These are phyloP conservation scores for Notechis scutatus DNA, from an alignment of 2,113 vertebrate species.

Conservation along the genomic window DNA sequence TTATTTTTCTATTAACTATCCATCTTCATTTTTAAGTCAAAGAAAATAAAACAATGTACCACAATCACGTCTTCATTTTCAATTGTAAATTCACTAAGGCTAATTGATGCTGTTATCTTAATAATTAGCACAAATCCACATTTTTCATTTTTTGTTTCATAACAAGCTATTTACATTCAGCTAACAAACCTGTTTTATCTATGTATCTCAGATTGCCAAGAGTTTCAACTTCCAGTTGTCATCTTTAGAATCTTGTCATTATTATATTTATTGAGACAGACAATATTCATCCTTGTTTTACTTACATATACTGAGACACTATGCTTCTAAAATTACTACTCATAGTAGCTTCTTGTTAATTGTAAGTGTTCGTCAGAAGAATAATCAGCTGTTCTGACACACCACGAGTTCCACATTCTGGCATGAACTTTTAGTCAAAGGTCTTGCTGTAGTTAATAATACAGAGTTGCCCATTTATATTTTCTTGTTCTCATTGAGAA, in stretches of 20 bases:
- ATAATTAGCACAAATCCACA: neutral
- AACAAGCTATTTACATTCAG: neutral
- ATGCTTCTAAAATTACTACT: neutral
- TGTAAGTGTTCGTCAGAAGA: neutral
- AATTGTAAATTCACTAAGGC: neutral
- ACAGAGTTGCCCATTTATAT: neutral
- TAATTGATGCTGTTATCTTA: neutral
- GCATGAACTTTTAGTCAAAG: neutral
- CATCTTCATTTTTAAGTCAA: neutral
- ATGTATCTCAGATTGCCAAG: neutral
- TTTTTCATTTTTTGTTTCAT: neutral
- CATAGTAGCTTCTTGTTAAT: neutral
- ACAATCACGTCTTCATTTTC: neutral
- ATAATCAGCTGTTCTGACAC: neutral
- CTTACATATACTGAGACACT: neutral
- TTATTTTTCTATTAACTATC: neutral
- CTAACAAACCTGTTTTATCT: neutral
- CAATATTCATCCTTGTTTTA: neutral
- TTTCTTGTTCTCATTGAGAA: neutral
- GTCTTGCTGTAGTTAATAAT: neutral
- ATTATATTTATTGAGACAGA: neutral
- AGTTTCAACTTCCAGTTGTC: neutral
- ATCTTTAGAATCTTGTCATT: neutral
- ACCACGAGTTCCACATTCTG: neutral
- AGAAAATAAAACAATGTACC: neutral